Conservation (phyloP, 2,113 vertebrate genomes). For the Toxotes chatareus region DNA sequence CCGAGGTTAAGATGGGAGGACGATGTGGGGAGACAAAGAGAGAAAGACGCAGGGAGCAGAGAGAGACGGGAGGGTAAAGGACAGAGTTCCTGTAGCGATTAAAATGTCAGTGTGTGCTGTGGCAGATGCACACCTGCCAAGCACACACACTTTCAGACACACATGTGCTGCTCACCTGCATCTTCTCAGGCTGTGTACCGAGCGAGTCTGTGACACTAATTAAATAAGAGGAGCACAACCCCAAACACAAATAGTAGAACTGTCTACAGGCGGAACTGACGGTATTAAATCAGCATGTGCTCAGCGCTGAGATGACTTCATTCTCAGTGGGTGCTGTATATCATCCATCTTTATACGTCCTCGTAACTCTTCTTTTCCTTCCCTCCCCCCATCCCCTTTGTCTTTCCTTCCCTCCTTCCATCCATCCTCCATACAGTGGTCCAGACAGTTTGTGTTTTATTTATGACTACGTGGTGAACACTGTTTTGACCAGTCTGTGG, state of each 20-base stretch:
- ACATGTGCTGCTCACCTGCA: slow-evolving; percentile 3
- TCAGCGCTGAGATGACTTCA: slow-evolving; percentile 26
- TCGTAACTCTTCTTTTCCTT: neutral
- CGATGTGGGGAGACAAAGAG: slow-evolving; percentile 32
- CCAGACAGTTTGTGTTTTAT: slow-evolving; percentile 61
- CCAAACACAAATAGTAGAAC: slow-evolving; percentile 16
- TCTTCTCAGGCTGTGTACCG: slow-evolving; percentile 40
- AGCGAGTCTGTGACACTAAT: slow-evolving; percentile 45
- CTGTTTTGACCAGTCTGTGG: slow-evolving; percentile 39
- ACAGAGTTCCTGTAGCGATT: slow-evolving; percentile 66
- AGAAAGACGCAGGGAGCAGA: slow-evolving; percentile 12
- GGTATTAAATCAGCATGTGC: slow-evolving; percentile 26
- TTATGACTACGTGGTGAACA: slow-evolving; percentile 26
- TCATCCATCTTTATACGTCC: slow-evolving; percentile 33
- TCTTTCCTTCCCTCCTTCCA: neutral
- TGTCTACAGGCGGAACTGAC: slow-evolving; percentile 25
- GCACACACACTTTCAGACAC: slow-evolving; percentile 15
- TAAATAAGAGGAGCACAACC: slow-evolving; percentile 33
- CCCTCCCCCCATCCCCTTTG: neutral
- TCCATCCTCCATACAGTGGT: neutral
- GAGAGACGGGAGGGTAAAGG: slow-evolving; percentile 40
- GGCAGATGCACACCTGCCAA: slow-evolving; percentile 57
- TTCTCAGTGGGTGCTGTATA: slow-evolving; percentile 15
- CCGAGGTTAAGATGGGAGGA: slow-evolving; percentile 16
- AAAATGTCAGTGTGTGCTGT: slow-evolving; percentile 69